Evolutionary conservation across 1,140 invertebrate genomes (phyloP), one percentile per base, ranked within the genome.

Genomic region (Dendrolimus punctatus): DNA sequence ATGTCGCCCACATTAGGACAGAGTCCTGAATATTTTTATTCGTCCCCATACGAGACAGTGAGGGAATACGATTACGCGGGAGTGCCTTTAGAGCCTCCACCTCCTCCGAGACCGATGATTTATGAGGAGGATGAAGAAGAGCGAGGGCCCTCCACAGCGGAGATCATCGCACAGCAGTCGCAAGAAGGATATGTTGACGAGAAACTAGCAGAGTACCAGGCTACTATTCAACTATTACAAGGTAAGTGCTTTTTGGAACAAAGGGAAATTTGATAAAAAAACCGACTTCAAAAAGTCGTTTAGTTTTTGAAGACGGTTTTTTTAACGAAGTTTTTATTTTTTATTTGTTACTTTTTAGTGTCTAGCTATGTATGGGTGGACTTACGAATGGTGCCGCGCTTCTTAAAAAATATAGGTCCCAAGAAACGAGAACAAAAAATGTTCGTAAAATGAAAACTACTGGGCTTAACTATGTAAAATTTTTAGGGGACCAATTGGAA

Each of bases 181-280:
- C 96, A 98, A 85, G 95, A 97, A 87, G 82, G 82, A 46, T 98
- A 97, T 74, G 92, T 98, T 47, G 96, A 98, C 76, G 96, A 98
- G 85, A 95, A 95, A 79, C 90, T 97, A 69, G 94, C 95, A 6
- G 95, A 98, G 85, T 98, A 97, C 76, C 95, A 97, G 83, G 93
- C 94, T 6, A 97, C 95, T 6, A 98, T 98, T 81, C 93, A 94
- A 64, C 91, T 94, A 73, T 88, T 97, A 58, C 95, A 96, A 91
- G 95, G 95, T 96, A 79, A 92, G 91, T 80, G 39, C 5, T 9
- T 44, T 44, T 48, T 46, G 47, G 36, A 45, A 47, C 42, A 23
- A n/a, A 6, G 6, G 8, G 44, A n/a, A n/a, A n/a, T n/a, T 46
- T 42, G 40, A 6, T 42, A 42, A 42, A 42, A n/a, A 7, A 42